Evolutionary conservation across 2,888 invertebrate species (phyloP).

Genomic region (Seladonia tumulorum): DNA sequence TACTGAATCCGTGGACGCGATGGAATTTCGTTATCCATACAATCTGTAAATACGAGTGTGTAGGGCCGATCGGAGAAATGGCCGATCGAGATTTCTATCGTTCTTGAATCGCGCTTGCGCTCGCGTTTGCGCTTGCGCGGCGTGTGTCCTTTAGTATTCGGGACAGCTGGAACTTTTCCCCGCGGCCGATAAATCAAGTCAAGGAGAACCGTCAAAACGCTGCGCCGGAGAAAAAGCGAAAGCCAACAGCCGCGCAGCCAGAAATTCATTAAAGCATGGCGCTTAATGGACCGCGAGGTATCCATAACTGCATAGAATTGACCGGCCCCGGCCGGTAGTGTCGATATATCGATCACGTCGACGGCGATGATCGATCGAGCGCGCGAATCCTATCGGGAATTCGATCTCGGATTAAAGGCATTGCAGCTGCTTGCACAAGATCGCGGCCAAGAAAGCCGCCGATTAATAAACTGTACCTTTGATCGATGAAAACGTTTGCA

Average conservation of each 20-base stretch:
- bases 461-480: constrained; percentile 55
- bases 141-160: constrained; percentile 18
- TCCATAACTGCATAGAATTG: constrained; percentile 54
- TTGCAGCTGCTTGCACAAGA: constrained; percentile 64
- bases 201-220: constrained; percentile 58
- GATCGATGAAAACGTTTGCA: constrained; percentile 52
- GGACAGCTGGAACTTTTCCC: constrained; percentile 36
- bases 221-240: constrained; percentile 44
- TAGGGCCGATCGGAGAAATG: constrained; percentile 5
- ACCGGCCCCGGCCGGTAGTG: constrained; percentile 50
- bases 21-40: constrained; percentile 23
- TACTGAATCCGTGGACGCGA: background rate
- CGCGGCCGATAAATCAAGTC: constrained; percentile 55
- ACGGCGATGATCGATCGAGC: constrained; percentile 76
- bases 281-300: constrained; percentile 60
- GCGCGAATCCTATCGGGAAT: constrained; percentile 75
- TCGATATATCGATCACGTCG: constrained; percentile 76
- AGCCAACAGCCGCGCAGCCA: constrained; percentile 42
- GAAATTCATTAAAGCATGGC: constrained; percentile 59
- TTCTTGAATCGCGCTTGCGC: constrained; percentile 10
- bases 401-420: constrained; percentile 73
- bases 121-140: background rate
- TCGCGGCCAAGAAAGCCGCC: constrained; percentile 56
- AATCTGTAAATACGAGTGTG: constrained; percentile 30
- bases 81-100: constrained; percentile 25